phyloP scores from a whole-genome alignment of 2,888 invertebrate genomes.

The Drosophila leonis region DNA sequence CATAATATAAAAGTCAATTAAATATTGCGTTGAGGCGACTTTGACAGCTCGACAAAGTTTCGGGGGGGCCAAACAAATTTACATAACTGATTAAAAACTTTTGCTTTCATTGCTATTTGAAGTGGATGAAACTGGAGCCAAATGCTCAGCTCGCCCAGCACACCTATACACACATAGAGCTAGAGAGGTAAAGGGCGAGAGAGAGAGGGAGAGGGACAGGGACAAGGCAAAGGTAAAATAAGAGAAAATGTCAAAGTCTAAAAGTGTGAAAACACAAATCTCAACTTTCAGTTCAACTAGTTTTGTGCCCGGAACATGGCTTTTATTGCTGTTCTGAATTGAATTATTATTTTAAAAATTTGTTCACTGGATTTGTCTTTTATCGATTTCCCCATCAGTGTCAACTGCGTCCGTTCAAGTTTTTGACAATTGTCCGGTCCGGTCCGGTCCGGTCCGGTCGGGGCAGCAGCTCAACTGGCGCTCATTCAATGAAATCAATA shows the following conservation, averaged over 20 bases:
- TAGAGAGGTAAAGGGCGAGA: no score
- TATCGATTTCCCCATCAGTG: constrained; percentile 51
- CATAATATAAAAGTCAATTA: constrained; percentile 70
- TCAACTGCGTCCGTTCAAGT: constrained; percentile 26
- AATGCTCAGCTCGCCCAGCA: constrained; percentile 6
- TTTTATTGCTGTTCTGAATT: constrained; percentile 43
- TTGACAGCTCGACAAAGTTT: constrained; percentile 52
- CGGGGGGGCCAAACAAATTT: constrained; percentile 63
- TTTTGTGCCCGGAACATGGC: constrained; percentile 24
- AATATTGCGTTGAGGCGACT: constrained; percentile 46
- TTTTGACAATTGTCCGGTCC: constrained; percentile 6
- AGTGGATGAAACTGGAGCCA: constrained; percentile 22
- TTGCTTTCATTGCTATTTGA: constrained; percentile 61
- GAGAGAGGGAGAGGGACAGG: background rate
- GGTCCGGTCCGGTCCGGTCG: constrained; percentile 7
- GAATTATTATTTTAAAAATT: constrained; percentile 65
- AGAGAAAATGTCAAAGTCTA: constrained; percentile 12
- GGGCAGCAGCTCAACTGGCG: constrained; percentile 4
- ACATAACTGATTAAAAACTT: constrained; percentile 80
- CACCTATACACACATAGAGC: background rate
- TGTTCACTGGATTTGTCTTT: constrained; percentile 34
- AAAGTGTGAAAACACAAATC: constrained; percentile 41
- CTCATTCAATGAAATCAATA: constrained; percentile 11
- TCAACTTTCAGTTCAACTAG: constrained; percentile 51
- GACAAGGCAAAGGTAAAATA: constrained; percentile 21